Evolutionary conservation across 2,888 invertebrate species (phyloP), one percentile per base, ranked within the genome.

Genomic region (Macrophya annulata): DNA sequence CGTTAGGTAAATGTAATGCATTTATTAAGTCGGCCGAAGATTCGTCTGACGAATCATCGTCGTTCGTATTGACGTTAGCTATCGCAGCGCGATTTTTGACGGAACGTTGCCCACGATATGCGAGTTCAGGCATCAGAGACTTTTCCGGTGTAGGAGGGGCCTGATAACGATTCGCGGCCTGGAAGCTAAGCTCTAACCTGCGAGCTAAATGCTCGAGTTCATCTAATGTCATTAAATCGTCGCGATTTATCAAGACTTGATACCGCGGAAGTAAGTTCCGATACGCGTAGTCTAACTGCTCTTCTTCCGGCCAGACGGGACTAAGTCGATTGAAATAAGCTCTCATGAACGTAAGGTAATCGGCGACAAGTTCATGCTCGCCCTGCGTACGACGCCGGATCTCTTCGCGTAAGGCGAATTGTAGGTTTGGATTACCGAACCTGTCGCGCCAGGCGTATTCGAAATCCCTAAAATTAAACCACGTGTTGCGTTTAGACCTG

Each of bases 261-360:
- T n/a, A 79, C 8, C 79, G 79, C 1, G 79, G 79, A 5, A 79
- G 45, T 31, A 79, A 43, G 4, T 79, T 79, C 17, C 79, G 48
- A 21, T 79, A 51, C 9, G 79, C 79, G 12, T 79, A 79, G 5
- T 43, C 51, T 8, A 79, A 25, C 4, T 79, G 79, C 21, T 79
- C 79, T 31, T 48, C 31, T 10, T 79, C 79, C 3, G 79, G 5
- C 79, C 79, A 79, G 1, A 43, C 45, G 4, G 79, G 79, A 0
- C 48, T 21, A 5, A 79, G 12, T 6, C 79, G 43, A 4, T 51
- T 15, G 51, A 79, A 79, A 6, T 48, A 37, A 1, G 79, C 45
- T 31, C 79, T 43, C 45, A 79, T 79, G 17, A 8, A 48, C 4
- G 79, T 79, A n/a, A 1, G 79, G n/a, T n/a, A n/a, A n/a, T n/a